phyloP scores from a whole-genome alignment of 2,113 vertebrate genomes.

The Phainopepla nitens region DNA sequence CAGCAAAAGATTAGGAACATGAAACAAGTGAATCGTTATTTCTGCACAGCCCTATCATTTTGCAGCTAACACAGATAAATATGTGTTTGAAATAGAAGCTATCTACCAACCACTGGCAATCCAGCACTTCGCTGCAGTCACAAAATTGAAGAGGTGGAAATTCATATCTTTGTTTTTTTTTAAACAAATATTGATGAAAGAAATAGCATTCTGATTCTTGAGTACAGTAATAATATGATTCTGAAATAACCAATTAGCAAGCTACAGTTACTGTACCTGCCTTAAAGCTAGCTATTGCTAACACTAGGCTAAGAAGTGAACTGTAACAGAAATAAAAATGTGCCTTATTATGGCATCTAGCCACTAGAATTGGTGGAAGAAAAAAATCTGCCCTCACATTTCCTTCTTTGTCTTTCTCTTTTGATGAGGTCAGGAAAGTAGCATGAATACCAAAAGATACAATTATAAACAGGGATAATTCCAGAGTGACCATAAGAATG shows the following conservation, averaged over 20 bases:
- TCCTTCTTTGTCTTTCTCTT: background rate
- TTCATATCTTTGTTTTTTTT: background rate
- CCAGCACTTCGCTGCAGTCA: background rate
- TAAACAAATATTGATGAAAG: slow-evolving; percentile 29
- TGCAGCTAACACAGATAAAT: slow-evolving; percentile 46
- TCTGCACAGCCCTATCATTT: slow-evolving; percentile 42
- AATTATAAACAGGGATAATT: background rate
- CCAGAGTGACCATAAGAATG: background rate
- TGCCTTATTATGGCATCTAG: background rate
- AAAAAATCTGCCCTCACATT: background rate
- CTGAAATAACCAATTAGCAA: slow-evolving; percentile 39
- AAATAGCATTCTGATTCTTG: background rate
- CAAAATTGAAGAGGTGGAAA: slow-evolving; percentile 33
- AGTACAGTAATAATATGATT: background rate
- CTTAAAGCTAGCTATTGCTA: background rate
- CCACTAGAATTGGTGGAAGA: background rate
- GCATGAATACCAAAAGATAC: background rate
- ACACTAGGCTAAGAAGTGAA: background rate
- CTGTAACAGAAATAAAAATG: background rate
- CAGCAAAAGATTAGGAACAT: slow-evolving; percentile 23
- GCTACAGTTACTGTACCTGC: background rate
- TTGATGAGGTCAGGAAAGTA: background rate
- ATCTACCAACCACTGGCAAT: slow-evolving; percentile 48
- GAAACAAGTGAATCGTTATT: slow-evolving; percentile 24
- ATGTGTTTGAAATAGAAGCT: slow-evolving; percentile 47